Percentiles rank a stretch among this genome's conserved stretches.
phyloP scores from a whole-genome alignment of 2,113 vertebrate species.

The Crotalus tigris region DNA sequence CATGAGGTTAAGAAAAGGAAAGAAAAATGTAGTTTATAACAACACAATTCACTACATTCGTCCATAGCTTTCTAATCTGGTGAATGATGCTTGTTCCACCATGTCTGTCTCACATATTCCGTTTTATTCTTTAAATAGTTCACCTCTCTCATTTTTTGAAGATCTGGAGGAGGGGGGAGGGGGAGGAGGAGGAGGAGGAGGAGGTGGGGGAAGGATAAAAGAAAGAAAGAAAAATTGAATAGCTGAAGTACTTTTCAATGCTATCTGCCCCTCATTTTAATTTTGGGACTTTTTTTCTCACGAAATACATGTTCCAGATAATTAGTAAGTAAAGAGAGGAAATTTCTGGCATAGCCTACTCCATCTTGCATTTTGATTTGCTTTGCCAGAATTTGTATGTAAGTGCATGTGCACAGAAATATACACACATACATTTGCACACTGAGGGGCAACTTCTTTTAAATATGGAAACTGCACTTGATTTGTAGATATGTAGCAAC shows the following conservation, averaged over 20 bases:
- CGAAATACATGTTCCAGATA: background rate
- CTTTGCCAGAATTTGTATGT: constrained; percentile 69
- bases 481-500: constrained; percentile 71
- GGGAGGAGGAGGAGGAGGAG: background rate
- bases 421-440: background rate
- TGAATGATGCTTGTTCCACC: background rate
- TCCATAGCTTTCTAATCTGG: background rate
- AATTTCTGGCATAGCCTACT: constrained; percentile 70
- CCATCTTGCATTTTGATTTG: constrained; percentile 74
- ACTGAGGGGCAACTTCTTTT: constrained; percentile 64
- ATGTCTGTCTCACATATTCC: background rate
- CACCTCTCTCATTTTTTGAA: background rate
- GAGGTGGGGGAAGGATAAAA: background rate
- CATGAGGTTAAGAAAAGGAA: background rate
- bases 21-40: background rate
- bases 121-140: background rate
- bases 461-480: constrained; percentile 65
- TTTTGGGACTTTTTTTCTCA: background rate
- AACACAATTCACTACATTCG: background rate
- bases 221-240: background rate
- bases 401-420: background rate
- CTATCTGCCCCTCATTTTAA: background rate
- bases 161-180: background rate
- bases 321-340: constrained; percentile 66
- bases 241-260: background rate